Percentiles rank a stretch among this genome's conserved stretches.
Evolutionary conservation across 2,113 vertebrate species (phyloP).

Genomic region (Phylloscopus trochilus): DNA sequence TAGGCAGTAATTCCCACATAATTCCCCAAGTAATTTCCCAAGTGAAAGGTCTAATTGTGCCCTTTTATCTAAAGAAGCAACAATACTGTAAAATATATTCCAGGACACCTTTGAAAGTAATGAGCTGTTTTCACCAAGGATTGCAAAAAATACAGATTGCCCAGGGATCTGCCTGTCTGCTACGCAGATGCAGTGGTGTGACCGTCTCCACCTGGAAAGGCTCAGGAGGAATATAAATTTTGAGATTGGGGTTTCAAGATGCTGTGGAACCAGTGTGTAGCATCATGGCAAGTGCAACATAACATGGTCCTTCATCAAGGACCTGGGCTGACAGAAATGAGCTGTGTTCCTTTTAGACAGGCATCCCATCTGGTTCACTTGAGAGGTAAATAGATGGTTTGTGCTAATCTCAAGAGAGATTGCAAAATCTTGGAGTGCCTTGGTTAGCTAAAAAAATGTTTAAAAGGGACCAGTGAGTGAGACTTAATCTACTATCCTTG

Average conservation of each 20-base stretch:
- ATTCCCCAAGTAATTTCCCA: neutral
- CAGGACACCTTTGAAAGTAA: neutral
- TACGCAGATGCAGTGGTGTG: neutral
- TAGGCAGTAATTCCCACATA: neutral
- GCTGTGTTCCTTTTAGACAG: neutral
- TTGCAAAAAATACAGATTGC: neutral
- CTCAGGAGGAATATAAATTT: neutral
- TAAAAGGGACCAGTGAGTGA: neutral
- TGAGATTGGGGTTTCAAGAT: neutral
- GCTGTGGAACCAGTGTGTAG: neutral
- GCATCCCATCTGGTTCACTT: neutral
- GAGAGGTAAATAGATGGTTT: neutral
- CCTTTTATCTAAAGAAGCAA: neutral
- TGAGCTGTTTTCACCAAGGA: neutral
- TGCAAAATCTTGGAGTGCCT: neutral
- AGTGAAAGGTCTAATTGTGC: neutral
- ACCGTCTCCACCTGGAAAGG: neutral
- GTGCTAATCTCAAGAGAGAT: neutral
- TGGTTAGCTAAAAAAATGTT: neutral
- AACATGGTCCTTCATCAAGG: neutral
- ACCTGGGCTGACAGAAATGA: neutral
- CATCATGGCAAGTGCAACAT: neutral
- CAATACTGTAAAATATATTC: neutral
- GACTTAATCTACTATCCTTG: neutral
- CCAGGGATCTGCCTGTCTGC: neutral